Base-by-base conservation (phyloP, 2,113 vertebrate species). In the Seriola quinqueradiata region DNA sequence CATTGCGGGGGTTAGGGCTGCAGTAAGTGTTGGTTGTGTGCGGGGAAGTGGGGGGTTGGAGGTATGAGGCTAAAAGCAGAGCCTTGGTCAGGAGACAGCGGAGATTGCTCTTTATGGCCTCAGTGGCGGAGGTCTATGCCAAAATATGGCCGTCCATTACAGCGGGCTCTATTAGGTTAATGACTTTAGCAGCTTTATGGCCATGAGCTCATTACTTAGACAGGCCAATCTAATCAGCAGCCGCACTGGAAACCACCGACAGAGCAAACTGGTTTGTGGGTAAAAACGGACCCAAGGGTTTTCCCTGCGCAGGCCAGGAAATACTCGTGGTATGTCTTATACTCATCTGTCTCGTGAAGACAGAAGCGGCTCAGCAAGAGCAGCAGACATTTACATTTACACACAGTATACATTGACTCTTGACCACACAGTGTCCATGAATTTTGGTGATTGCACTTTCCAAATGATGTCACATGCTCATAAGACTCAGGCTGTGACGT, bases 161-260 rank as follows among this genome's bases (percentile, higher is more conserved):
- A 58, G 83, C 38, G 52, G 74, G 77, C 85, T 90, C 89, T 90
- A 87, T 93, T 84, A 92, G 88, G 79, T 85, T 92, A 93, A 94
- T 90, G 90, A 92, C 90, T 91, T 93, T 77, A 91, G 81, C 75
- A 72, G 86, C 84, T 94, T 94, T 92, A 93, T 94, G 84, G 87
- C 58, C 71, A 86, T 81, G 82, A 84, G 87, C 69, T 90, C 90
- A 90, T 93, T 92, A 92, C 85, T 92, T 91, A 92, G 85, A 84
- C 84, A 64, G 79, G 44, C 79, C 87, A 92, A 92, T 93, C 83
- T 90, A 92, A 94, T 93, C 89, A 90, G 84, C 82, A 72, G 55
- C 87, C 75, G 55, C 89, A 79, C 67, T 21, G 75, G 58, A 82
- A 59, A 57, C 78, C 83, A 68, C 67, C 32, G 77, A 70, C 84